These are phyloP conservation scores for Urosaurus nigricauda DNA, from an alignment of 2,797 vertebrate genomes.

Conservation along the genomic window DNA sequence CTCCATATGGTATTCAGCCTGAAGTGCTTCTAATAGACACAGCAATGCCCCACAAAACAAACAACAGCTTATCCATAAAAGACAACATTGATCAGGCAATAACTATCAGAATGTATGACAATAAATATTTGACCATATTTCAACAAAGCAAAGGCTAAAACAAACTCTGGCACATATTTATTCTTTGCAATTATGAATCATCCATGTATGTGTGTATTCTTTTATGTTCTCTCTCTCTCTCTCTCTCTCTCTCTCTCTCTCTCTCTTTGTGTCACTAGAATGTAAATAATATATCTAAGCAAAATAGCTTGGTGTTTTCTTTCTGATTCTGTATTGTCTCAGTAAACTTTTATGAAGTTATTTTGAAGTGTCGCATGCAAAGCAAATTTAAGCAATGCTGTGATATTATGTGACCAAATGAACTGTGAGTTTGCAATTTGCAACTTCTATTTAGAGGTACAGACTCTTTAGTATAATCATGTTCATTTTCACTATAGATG, in stretches of 20 bases:
- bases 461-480: not conserved
- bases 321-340: constrained; percentile 52
- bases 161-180: constrained; percentile 53
- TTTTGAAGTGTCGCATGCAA: not conserved
- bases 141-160: constrained; percentile 64
- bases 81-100: constrained; percentile 63
- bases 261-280: too few species aligned
- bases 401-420: not conserved
- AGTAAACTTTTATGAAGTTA: constrained; percentile 29
- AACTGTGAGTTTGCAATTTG: not conserved
- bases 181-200: constrained; percentile 58
- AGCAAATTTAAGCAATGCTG: not conserved
- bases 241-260: too few species aligned
- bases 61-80: constrained; percentile 64
- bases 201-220: not conserved
- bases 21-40: constrained; percentile 63
- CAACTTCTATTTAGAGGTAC: not conserved
- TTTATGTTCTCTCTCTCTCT: too few species aligned
- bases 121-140: constrained; percentile 71
- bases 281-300: constrained; percentile 47
- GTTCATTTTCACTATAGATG: not conserved
- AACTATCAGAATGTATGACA: constrained; percentile 72
- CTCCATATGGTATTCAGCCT: constrained; percentile 69
- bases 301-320: constrained; percentile 52
- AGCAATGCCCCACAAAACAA: constrained; percentile 65